Evolutionary conservation across 2,113 vertebrate genomes (phyloP).

Genomic region (Pteropus alecto): DNA sequence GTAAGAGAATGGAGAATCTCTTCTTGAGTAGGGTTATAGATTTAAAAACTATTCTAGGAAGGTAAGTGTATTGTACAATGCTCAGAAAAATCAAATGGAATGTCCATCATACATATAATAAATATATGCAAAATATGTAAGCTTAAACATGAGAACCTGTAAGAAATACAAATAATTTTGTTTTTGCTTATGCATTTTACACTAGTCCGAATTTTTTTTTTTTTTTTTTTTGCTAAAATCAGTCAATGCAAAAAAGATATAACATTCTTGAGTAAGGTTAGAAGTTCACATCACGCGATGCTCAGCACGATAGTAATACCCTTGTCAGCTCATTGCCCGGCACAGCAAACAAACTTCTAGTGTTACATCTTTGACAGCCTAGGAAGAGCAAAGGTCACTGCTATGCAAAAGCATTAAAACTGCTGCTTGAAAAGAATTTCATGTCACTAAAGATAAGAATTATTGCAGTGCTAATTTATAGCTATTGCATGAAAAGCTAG

Average conservation of each 20-base stretch:
- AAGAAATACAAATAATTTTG: conserved; percentile 26
- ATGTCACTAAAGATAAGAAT: conserved; percentile 56
- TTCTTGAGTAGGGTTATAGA: background rate
- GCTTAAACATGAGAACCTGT: background rate
- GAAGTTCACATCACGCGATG: conserved; percentile 75
- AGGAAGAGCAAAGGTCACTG: conserved; percentile 69
- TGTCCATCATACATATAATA: background rate
- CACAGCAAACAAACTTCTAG: conserved; percentile 72
- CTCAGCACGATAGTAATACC: conserved; percentile 71
- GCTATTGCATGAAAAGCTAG: conserved; percentile 48
- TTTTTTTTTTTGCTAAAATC: conserved; percentile 26
- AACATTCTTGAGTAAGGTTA: conserved; percentile 76
- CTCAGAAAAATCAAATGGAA: background rate
- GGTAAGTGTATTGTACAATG: background rate
- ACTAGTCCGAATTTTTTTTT: background rate
- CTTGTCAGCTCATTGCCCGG: conserved; percentile 57
- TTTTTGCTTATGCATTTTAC: background rate
- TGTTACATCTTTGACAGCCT: conserved; percentile 66
- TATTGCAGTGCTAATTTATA: conserved; percentile 40
- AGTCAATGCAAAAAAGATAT: conserved; percentile 67
- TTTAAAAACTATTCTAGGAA: conserved; percentile 10
- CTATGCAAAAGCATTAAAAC: conserved; percentile 65
- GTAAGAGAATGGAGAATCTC: background rate
- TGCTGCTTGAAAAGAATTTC: conserved; percentile 72
- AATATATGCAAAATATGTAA: background rate